Percentiles rank a stretch among this genome's conserved stretches.
Conservation (phyloP, 2,113 vertebrate genomes). For the Noturus placidus region DNA sequence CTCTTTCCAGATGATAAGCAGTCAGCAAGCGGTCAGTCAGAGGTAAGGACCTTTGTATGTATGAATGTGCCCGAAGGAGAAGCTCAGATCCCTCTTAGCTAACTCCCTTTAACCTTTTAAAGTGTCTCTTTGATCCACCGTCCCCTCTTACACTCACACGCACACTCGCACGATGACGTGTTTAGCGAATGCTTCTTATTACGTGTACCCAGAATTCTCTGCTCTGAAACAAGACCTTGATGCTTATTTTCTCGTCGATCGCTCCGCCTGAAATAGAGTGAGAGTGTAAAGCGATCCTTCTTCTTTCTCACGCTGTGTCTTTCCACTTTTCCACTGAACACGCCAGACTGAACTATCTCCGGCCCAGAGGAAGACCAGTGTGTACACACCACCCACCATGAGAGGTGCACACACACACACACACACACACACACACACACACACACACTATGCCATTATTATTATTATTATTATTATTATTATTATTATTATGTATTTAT, state of each 20-base stretch:
- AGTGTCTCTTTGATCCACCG: background rate
- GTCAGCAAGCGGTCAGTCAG: conserved; percentile 72
- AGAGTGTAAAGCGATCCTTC: conserved; percentile 46
- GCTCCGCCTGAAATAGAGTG: conserved; percentile 52
- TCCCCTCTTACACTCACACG: conserved; percentile 11
- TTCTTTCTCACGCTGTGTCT: conserved; percentile 43
- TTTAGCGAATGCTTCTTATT: background rate
- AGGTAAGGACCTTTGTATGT: conserved; percentile 69
- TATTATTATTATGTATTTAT: background rate
- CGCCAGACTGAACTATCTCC: conserved; percentile 71
- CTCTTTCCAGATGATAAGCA: conserved; percentile 75
- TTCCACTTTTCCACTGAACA: conserved; percentile 44
- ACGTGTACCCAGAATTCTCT: conserved; percentile 29
- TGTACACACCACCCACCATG: conserved; percentile 78
- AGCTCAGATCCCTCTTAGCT: background rate
- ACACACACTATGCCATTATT: conserved; percentile 2
- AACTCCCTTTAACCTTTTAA: conserved; percentile 35
- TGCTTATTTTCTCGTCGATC: conserved; percentile 51
- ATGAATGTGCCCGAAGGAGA: background rate
- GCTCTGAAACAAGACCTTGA: conserved; percentile 38
- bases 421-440: conserved; percentile 19
- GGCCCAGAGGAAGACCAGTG: conserved; percentile 86
- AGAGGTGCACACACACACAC: conserved; percentile 73
- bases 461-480: background rate
- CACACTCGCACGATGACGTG: background rate